Evolutionary conservation across 2,797 vertebrate species (phyloP), one percentile per base, ranked within the genome.

Genomic region (Heliangelus exortis): DNA sequence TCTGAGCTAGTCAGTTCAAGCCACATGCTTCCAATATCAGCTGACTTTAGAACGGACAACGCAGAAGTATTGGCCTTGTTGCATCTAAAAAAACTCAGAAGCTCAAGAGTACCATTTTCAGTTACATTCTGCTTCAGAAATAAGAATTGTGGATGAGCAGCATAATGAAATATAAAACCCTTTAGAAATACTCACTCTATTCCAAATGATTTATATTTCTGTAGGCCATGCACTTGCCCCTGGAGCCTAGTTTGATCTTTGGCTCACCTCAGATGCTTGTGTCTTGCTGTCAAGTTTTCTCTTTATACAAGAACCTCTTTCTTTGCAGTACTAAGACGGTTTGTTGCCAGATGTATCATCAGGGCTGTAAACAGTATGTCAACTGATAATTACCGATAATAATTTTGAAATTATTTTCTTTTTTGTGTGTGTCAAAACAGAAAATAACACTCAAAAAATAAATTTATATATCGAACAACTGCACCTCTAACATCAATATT

Each of bases 401-500:
- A 57, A 75, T 66, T 89, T 72, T 66, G 47, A 62, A 10, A 63
- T 41, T 41, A 14, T 41, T 41, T 41, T 41, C 39, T 41, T 41
- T 41, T 14, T 41, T 41, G 39, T 41, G 39, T 41, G 6, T 53
- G 12, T 43, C 21, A 53, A 61, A 71, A 6, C 9, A 41, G 17
- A 84, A 87, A 76, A 59, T 29, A 58, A 59, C 16, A 12, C 4
- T 26, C 68, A 8, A 68, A 54, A 77, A 55, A 57, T 17, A 0
- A 53, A 67, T 23, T 31, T 3, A 48, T 22, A 6, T 0, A 0
- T 48, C 48, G 68, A 81, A 18, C 3, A 18, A 4, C 12, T 10
- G 55, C 8, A 20, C 10, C 10, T 39, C 12, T 45, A 43, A 51
- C 3, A 9, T 33, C 16, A 74, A 5, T 9, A 89, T 78, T 62